A percentile compares a stretch with the other conserved stretches of the same genome.
Conservation (phyloP, 2,113 vertebrate genomes). For the Phycodurus eques region DNA sequence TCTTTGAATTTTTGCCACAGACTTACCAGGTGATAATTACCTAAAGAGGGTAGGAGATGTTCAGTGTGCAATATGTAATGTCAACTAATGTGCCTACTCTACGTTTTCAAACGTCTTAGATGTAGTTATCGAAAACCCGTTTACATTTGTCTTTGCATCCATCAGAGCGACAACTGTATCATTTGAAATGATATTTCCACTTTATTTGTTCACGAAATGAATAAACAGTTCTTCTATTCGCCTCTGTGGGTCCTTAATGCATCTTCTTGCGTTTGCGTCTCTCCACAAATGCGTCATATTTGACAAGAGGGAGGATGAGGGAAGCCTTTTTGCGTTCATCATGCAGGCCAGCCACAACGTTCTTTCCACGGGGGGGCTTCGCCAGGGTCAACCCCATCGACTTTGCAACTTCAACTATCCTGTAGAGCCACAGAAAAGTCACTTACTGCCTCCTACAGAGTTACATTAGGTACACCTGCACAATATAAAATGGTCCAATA, state of each 20-base stretch:
- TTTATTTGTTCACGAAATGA: conserved; percentile 58
- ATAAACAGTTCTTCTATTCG: conserved; percentile 30
- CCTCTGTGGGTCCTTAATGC: conserved; percentile 16
- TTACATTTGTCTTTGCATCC: conserved; percentile 35
- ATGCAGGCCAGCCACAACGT: not conserved
- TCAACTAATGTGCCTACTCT: conserved; percentile 62
- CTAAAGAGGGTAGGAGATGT: conserved; percentile 17
- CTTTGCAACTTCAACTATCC: conserved; percentile 83
- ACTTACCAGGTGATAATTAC: conserved; percentile 15
- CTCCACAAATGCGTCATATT: conserved; percentile 52
- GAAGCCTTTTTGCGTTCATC: conserved; percentile 77
- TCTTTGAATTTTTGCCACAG: conserved; percentile 2
- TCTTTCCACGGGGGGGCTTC: conserved; percentile 51
- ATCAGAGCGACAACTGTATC: conserved; percentile 13
- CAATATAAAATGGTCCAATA: not conserved
- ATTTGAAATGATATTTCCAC: conserved; percentile 6
- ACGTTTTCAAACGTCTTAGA: conserved; percentile 34
- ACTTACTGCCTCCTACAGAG: not conserved
- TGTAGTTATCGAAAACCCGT: conserved; percentile 44
- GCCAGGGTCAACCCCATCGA: conserved; percentile 84
- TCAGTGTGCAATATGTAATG: conserved; percentile 65
- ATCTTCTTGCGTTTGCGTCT: conserved; percentile 79
- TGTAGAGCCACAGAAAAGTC: conserved; percentile 28
- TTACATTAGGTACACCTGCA: not conserved
- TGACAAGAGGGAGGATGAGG: conserved; percentile 80